phyloP scores from a whole-genome alignment of 53 echinoderm and acorn worm species.

The Echinometra lucunter region DNA sequence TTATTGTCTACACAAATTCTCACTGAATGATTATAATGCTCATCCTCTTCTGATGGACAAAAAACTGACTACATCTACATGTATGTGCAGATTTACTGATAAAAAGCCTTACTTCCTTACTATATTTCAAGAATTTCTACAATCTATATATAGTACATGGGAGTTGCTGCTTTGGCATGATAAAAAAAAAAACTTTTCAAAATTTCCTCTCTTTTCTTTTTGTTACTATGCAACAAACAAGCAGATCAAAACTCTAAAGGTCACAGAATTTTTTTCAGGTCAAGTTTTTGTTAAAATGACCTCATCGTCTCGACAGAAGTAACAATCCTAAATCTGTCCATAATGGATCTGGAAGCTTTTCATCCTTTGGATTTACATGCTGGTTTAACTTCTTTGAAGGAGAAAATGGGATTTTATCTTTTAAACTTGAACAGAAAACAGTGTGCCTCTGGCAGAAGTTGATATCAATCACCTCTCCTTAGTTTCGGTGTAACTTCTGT shows the following conservation, averaged over 20 bases:
- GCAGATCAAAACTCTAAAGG: neutral
- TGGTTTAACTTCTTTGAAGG: conserved; percentile 18
- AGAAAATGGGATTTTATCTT: neutral
- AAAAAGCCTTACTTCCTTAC: too few species aligned
- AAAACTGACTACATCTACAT: too few species aligned
- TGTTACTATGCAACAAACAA: neutral
- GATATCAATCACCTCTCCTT: neutral
- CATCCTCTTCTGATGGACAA: too few species aligned
- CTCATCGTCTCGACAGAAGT: conserved; percentile 5
- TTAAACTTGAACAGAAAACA: neutral
- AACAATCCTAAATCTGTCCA: conserved; percentile 8
- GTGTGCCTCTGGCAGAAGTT: neutral
- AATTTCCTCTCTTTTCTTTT: neutral
- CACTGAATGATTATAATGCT: too few species aligned
- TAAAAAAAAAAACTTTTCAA: neutral
- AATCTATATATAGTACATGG: neutral
- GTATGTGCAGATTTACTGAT: too few species aligned
- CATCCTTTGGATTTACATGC: neutral
- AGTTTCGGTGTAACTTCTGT: neutral
- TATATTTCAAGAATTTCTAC: too few species aligned
- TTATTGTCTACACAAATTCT: too few species aligned
- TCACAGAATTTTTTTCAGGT: conserved; percentile 32
- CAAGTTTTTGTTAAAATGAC: conserved; percentile 2
- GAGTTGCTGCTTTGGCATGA: neutral
- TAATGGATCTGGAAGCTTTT: conserved; percentile 43